These are phyloP conservation scores for Drosophila sordidula DNA, from an alignment of 2,888 invertebrate genomes.

Conservation along the genomic window DNA sequence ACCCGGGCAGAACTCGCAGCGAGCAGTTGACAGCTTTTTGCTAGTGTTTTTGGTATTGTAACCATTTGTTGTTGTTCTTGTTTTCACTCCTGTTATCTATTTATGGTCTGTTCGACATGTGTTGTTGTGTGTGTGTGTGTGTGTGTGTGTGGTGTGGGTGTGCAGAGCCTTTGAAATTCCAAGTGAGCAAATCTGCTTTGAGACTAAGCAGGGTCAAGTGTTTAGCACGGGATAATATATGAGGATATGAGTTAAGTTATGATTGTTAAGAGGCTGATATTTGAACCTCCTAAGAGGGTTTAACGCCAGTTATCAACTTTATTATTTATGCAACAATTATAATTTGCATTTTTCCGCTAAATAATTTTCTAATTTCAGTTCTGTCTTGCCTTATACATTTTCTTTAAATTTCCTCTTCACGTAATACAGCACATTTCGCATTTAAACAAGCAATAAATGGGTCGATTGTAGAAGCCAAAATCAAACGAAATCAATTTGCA, in stretches of 20 bases:
- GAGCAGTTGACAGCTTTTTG: conserved; percentile 65
- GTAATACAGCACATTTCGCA: too few species aligned
- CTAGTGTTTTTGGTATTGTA: conserved; percentile 42
- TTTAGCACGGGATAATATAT: conserved; percentile 7
- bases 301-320: too few species aligned
- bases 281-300: too few species aligned
- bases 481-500: too few species aligned
- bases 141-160: background rate
- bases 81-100: conserved; percentile 23
- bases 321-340: too few species aligned
- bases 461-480: too few species aligned
- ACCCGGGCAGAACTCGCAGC: conserved; percentile 43
- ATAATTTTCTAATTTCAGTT: too few species aligned
- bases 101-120: conserved; percentile 45
- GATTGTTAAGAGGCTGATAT: conserved; percentile 2
- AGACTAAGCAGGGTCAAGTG: conserved; percentile 16
- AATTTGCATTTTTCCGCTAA: too few species aligned
- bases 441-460: too few species aligned
- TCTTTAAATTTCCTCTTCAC: too few species aligned
- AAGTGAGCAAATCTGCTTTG: conserved; percentile 33
- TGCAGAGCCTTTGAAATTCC: conserved; percentile 38
- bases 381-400: too few species aligned
- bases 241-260: background rate
- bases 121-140: conserved; percentile 6
- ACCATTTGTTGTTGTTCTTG: conserved; percentile 15